phyloP scores from a whole-genome alignment of 92 coral and sea anemone genomes.

The Porites evermanni region DNA sequence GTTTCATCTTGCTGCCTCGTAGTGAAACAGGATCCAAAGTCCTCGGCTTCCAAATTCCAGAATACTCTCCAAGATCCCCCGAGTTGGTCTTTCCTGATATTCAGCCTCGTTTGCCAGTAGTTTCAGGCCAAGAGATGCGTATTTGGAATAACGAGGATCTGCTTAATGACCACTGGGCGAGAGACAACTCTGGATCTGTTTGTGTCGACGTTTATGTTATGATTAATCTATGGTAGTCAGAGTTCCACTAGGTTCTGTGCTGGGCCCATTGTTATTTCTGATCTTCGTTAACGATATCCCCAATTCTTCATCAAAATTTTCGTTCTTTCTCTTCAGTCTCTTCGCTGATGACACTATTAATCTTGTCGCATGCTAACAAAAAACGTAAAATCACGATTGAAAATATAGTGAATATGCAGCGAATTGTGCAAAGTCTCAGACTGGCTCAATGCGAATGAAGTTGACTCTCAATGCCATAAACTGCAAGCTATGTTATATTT shows the following conservation, averaged over 20 bases:
- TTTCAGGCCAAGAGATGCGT: too few species aligned
- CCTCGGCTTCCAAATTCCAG: too few species aligned
- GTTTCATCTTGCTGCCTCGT: too few species aligned
- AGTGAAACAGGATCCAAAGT: too few species aligned
- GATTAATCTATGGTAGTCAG: neutral
- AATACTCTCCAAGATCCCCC: too few species aligned
- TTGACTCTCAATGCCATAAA: conserved; percentile 47
- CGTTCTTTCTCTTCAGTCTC: conserved; percentile 2
- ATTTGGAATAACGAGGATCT: too few species aligned
- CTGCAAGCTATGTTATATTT: conserved; percentile 33
- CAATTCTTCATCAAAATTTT: conserved; percentile 10
- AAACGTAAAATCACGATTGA: conserved; percentile 30
- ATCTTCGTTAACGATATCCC: conserved; percentile 47
- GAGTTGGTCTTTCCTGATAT: too few species aligned
- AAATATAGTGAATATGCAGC: conserved; percentile 4
- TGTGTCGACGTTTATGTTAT: neutral
- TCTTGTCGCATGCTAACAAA: conserved; percentile 44
- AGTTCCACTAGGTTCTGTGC: conserved; percentile 57
- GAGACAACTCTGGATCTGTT: too few species aligned
- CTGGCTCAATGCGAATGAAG: conserved; percentile 62
- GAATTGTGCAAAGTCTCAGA: conserved; percentile 31
- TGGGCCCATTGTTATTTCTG: conserved; percentile 56
- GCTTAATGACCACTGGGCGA: too few species aligned
- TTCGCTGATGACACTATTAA: conserved; percentile 59
- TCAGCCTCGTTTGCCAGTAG: too few species aligned